Conservation (phyloP, 2,797 vertebrate genomes). For the Eulemur mongoz region DNA sequence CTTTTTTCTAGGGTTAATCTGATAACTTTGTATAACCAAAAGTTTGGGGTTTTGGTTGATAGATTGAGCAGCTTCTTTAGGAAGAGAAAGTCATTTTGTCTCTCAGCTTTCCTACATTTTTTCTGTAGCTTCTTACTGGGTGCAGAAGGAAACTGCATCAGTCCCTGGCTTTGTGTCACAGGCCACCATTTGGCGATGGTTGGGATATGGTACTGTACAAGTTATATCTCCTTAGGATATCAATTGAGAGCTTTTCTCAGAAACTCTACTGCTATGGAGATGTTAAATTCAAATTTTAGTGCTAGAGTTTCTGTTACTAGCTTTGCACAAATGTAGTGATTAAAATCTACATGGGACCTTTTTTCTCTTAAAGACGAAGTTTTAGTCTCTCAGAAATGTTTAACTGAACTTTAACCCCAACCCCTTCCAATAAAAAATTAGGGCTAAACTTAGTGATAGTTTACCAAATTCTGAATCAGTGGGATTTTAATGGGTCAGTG, state of each 20-base stretch:
- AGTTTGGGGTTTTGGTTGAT: conserved; percentile 23
- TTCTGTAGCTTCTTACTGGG: not conserved
- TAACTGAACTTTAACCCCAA: not conserved
- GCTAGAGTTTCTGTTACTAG: conserved; percentile 3
- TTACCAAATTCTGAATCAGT: not conserved
- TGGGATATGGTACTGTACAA: not conserved
- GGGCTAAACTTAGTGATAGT: not conserved
- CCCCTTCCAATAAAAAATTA: not conserved
- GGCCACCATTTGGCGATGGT: not conserved
- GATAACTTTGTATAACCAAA: conserved; percentile 13
- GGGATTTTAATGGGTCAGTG: not conserved
- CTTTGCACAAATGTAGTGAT: not conserved
- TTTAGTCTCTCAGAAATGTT: conserved; percentile 30
- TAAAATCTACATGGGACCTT: not conserved
- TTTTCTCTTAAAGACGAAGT: conserved; percentile 24
- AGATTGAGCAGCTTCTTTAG: conserved; percentile 20
- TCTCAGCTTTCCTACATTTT: not conserved
- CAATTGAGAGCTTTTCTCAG: not conserved
- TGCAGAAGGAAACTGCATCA: not conserved
- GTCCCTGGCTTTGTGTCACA: not conserved
- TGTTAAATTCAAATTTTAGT: conserved; percentile 32
- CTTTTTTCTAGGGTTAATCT: conserved; percentile 7
- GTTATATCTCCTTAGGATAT: not conserved
- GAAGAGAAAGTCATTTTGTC: not conserved
- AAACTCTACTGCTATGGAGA: not conserved